Conservation (phyloP, 1,140 invertebrate species). For the Plodia interpunctella region DNA sequence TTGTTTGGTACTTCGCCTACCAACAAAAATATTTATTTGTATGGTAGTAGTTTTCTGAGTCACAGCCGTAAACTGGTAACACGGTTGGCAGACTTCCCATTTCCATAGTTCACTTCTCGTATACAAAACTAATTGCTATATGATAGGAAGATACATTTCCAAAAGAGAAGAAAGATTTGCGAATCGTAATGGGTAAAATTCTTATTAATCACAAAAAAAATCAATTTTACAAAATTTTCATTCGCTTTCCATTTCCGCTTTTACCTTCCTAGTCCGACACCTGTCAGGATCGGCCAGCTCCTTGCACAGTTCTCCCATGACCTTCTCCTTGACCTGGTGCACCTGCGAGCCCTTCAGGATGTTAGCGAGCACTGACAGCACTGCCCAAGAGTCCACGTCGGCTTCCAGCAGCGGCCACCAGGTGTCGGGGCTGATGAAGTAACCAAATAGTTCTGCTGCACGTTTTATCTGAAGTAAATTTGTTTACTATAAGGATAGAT, state of each 20-base stretch:
- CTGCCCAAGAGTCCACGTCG: conserved; percentile 76
- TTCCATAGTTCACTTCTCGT: no score
- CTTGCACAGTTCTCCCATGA: conserved; percentile 70
- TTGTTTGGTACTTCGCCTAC: conserved; percentile 63
- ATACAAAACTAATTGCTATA: no score
- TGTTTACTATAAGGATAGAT: no score
- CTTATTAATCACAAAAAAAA: no score
- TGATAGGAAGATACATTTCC: no score
- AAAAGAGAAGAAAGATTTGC: no score
- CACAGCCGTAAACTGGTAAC: no score
- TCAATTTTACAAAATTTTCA: no score
- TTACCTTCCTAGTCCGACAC: conserved; percentile 59
- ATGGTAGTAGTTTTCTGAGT: no score
- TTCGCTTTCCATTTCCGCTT: no score
- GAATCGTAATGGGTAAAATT: no score
- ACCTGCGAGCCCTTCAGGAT: conserved; percentile 60
- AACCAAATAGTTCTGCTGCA: conserved; percentile 83
- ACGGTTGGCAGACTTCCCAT: no score
- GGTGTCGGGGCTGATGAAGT: conserved; percentile 81
- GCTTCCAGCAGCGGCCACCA: conserved; percentile 79
- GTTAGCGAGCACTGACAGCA: conserved; percentile 59
- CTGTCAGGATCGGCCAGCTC: conserved; percentile 58
- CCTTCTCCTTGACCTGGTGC: conserved; percentile 71
- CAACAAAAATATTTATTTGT: not conserved
- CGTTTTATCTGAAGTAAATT: conserved; percentile 52